Conservation (phyloP, 2,797 vertebrate species). For the Mormyrops boulengeri region DNA sequence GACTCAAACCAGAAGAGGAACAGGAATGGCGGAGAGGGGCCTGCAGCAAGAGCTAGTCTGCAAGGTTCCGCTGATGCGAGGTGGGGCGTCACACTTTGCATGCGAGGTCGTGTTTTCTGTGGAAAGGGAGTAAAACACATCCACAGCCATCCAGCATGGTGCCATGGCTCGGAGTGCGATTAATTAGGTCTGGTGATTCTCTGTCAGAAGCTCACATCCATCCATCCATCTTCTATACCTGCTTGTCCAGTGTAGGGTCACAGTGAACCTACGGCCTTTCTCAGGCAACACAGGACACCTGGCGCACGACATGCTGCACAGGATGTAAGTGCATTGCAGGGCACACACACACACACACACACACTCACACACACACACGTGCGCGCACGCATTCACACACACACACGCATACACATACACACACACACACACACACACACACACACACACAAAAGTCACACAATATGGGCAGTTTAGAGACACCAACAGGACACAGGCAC, state of each 20-base stretch:
- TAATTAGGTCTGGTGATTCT: background rate
- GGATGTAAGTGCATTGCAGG: background rate
- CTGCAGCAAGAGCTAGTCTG: background rate
- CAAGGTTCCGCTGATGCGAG: background rate
- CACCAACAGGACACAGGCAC: background rate
- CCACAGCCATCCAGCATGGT: background rate
- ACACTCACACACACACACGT: background rate
- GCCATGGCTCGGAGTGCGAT: background rate
- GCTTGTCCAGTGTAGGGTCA: background rate
- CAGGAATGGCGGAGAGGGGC: background rate
- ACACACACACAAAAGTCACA: background rate
- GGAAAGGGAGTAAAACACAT: background rate
- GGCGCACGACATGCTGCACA: background rate
- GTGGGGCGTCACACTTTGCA: background rate
- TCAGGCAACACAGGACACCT: background rate
- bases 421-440: background rate
- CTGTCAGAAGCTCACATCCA: background rate
- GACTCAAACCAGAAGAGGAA: background rate
- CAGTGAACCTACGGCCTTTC: background rate
- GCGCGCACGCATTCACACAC: background rate
- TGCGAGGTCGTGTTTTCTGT: background rate
- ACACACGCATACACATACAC: background rate
- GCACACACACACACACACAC: background rate
- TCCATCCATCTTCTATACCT: background rate
- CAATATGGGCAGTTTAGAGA: background rate